A percentile compares a stretch with the other conserved stretches of the same genome.
Evolutionary conservation across 2,113 vertebrate species (phyloP).

Genomic region (Microcebus griseorufus): DNA sequence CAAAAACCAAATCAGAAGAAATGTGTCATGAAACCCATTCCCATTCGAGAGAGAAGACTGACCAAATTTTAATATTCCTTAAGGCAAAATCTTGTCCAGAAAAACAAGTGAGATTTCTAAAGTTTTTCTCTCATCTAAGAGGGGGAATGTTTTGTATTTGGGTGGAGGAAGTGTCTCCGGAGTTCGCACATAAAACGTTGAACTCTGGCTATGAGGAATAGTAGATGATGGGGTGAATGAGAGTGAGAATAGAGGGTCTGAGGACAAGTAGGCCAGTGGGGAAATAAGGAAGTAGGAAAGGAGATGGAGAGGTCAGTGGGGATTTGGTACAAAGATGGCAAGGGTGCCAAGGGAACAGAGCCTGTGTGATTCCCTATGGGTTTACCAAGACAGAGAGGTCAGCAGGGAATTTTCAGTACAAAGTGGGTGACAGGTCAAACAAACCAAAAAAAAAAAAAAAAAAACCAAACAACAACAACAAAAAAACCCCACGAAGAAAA

Average conservation of each 20-base stretch:
- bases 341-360: rapidly evolving
- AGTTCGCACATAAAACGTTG: background rate
- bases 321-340: background rate
- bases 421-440: slow-evolving; percentile 26
- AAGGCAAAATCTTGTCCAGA: slow-evolving; percentile 17
- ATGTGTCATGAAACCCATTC: background rate
- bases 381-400: background rate
- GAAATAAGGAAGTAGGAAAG: background rate
- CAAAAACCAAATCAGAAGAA: background rate
- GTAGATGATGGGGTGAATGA: no score
- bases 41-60: background rate
- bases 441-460: slow-evolving; percentile 41
- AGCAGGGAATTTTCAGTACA: background rate
- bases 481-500: background rate
- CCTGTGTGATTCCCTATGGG: background rate
- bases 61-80: background rate
- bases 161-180: background rate
- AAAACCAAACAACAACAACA: background rate
- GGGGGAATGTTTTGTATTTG: background rate
- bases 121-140: background rate
- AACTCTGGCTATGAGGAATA: background rate
- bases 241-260: background rate
- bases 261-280: background rate
- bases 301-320: background rate
- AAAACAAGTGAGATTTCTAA: background rate